Percentiles rank a stretch among this genome's conserved stretches.
Evolutionary conservation across 2,888 invertebrate genomes (phyloP).

Genomic region (Eristalinus aeneus): DNA sequence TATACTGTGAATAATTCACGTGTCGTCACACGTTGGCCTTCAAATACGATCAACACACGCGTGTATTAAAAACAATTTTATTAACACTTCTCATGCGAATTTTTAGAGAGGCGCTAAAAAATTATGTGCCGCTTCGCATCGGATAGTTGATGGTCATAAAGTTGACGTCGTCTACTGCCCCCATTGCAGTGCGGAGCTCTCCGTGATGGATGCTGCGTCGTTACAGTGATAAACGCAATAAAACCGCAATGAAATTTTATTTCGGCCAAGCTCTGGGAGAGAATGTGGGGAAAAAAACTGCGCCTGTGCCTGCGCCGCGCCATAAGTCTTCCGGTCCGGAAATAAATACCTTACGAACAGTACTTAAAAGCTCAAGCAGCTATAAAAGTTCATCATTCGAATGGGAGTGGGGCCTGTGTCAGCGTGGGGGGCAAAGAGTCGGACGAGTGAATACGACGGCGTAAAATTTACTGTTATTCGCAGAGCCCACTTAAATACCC

Average conservation of each 20-base stretch:
- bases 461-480: constrained; percentile 70
- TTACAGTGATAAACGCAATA: constrained; percentile 65
- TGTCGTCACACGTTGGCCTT: background rate
- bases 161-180: constrained; percentile 14
- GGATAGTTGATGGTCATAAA: constrained; percentile 44
- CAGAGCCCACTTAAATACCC: constrained; percentile 68
- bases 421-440: background rate
- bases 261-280: constrained; percentile 50
- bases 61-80: constrained; percentile 44
- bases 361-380: constrained; percentile 70
- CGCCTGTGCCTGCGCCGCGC: constrained; percentile 28
- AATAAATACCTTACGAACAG: constrained; percentile 67
- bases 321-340: constrained; percentile 69
- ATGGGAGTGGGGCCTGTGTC: constrained; percentile 21
- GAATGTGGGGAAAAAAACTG: constrained; percentile 31
- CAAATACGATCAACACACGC: background rate
- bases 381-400: constrained; percentile 69
- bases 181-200: background rate
- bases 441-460: constrained; percentile 46
- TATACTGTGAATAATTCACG: constrained; percentile 12
- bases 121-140: constrained; percentile 18
- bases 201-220: constrained; percentile 46
- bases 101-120: background rate
- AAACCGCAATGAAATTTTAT: constrained; percentile 77
- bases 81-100: constrained; percentile 36